Base-by-base conservation (phyloP, 1,140 invertebrate species). In the Harpegnathos saltator region DNA sequence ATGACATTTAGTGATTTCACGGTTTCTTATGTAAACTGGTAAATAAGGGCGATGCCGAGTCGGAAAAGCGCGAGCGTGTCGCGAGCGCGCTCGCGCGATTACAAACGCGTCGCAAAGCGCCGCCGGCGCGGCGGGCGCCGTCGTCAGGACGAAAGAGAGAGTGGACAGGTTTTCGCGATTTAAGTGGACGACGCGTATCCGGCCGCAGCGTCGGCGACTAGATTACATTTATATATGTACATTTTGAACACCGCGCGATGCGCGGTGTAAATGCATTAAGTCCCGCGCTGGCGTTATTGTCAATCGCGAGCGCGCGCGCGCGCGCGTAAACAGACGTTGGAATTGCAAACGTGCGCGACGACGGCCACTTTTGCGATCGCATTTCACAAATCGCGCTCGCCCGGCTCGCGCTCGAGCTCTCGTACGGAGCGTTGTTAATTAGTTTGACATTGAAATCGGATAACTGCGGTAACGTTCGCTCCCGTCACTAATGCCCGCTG, bases 391-490 rank as follows among this genome's bases (percentile, higher is more conserved):
- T 81, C 22, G 29, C 24, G 24, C 9, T 54, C 50, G 24, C 48
- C 15, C 19, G 29, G 1, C 29, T 33, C 15, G 14, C 1, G n/a
- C n/a, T n/a, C n/a, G 14, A 26, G 59, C 29, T 72, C 26, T 72
- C 26, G 5, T 15, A 1, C 3, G 48, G 44, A n/a, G 7, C n/a
- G 24, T 48, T 52, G 48, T 63, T n/a, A 80, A 80, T 77, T 75
- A 78, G 33, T 65, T 78, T 48, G 26, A 26, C 59, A 73, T 85
- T 77, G 69, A 87, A 87, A 87, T 83, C 73, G 82, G 74, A 86
- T 86, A 83, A 50, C 61, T 24, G 22, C 9, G 22, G 56, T 54
- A 74, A 59, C 62, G 62, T 80, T 84, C 66, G n/a, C n/a, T n/a
- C n/a, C 61, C 58, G 78, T 85, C 80, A 85, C 81, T 82, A 88